Percentiles rank a stretch among this genome's conserved stretches.
These are phyloP conservation scores for Helleia helle DNA, from an alignment of 2,888 invertebrate genomes.

Conservation along the genomic window DNA sequence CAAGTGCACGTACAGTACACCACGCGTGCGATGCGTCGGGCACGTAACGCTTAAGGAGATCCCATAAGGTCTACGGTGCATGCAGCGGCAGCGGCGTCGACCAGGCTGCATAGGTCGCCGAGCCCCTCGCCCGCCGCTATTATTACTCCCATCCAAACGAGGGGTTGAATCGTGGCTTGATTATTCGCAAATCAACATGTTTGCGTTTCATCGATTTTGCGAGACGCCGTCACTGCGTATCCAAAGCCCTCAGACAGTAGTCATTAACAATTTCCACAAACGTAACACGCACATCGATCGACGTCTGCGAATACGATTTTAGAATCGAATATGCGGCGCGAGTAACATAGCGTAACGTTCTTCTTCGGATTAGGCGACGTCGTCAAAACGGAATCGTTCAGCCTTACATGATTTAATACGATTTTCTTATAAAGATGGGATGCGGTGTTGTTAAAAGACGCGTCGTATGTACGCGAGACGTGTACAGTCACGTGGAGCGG, in stretches of 20 bases:
- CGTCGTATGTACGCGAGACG: neutral
- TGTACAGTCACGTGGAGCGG: slow-evolving; percentile 33
- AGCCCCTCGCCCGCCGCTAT: slow-evolving; percentile 43
- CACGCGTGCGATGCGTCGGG: neutral
- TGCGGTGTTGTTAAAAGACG: neutral
- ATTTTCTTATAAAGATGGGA: neutral
- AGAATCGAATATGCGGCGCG: neutral
- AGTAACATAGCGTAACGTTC: neutral
- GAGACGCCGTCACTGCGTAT: slow-evolving; percentile 26
- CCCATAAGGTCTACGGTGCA: slow-evolving; percentile 13
- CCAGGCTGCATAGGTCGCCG: slow-evolving; percentile 38
- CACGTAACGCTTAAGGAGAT: slow-evolving; percentile 11
- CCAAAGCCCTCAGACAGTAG: slow-evolving; percentile 16
- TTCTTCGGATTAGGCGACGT: neutral
- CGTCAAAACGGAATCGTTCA: neutral
- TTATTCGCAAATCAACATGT: slow-evolving; percentile 68
- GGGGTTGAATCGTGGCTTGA: slow-evolving; percentile 56
- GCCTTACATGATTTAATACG: neutral
- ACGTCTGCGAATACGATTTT: slow-evolving; percentile 33
- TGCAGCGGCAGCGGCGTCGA: slow-evolving; percentile 12
- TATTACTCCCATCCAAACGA: slow-evolving; percentile 47
- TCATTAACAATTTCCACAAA: slow-evolving; percentile 8
- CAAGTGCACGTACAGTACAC: slow-evolving; percentile 17
- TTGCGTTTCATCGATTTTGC: slow-evolving; percentile 64
- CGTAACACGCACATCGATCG: neutral